phyloP scores from a whole-genome alignment of 2,888 invertebrate genomes.

The Oxyteleia sp. region DNA sequence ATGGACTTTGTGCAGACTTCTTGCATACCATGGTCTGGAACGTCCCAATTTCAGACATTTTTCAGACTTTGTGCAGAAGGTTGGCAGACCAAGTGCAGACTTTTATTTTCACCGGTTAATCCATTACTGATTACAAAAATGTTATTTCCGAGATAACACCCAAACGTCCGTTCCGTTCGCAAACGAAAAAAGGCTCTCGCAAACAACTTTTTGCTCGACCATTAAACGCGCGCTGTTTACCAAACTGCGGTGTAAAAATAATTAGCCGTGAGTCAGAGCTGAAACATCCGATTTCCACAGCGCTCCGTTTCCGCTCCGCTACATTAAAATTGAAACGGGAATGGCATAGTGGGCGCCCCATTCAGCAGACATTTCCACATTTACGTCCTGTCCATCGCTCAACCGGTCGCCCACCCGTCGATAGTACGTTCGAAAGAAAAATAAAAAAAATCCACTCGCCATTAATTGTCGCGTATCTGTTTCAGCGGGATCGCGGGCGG shows the following conservation, averaged over 20 bases:
- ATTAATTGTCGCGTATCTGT: slow-evolving; percentile 1
- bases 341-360: slow-evolving; percentile 18
- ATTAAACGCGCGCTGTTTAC: background rate
- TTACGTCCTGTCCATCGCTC: slow-evolving; percentile 25
- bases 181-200: too few species aligned
- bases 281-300: slow-evolving; percentile 4
- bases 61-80: too few species aligned
- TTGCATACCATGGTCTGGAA: too few species aligned
- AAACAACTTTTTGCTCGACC: too few species aligned
- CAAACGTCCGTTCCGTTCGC: too few species aligned
- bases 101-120: too few species aligned
- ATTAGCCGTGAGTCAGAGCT: background rate
- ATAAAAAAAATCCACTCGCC: background rate
- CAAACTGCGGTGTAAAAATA: background rate
- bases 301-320: slow-evolving; percentile 9
- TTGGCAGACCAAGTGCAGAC: too few species aligned
- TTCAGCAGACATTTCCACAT: slow-evolving; percentile 2
- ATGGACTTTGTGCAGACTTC: too few species aligned
- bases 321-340: background rate
- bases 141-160: too few species aligned
- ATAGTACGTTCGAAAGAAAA: slow-evolving; percentile 6
- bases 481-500: background rate
- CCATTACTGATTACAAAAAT: too few species aligned
- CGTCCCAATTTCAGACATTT: too few species aligned
- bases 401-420: slow-evolving; percentile 5